phyloP scores from a whole-genome alignment of 2,797 vertebrate species.

The Silurus aristotelis region DNA sequence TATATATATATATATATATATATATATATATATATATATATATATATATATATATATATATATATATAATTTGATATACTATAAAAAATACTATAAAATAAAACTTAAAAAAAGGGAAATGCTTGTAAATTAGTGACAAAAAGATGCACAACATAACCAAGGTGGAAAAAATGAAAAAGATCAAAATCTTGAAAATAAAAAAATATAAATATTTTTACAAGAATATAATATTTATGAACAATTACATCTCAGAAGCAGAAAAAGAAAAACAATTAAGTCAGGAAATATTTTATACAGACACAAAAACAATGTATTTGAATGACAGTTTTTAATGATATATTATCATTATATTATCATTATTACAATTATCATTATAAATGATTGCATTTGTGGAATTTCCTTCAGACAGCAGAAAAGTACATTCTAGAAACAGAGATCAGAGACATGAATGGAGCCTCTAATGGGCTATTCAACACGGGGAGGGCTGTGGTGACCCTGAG shows the following conservation, averaged over 20 bases:
- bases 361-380: neutral
- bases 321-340: neutral
- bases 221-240: neutral
- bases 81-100: neutral
- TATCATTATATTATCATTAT: neutral
- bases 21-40: too few relatives aligned
- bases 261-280: neutral
- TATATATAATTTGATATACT: too few relatives aligned
- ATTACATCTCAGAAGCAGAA: neutral
- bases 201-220: too few relatives aligned
- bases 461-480: constrained; percentile 73
- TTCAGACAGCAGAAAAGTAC: constrained; percentile 71
- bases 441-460: constrained; percentile 78
- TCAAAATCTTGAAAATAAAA: neutral
- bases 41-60: too few relatives aligned
- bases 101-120: too few relatives aligned
- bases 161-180: too few relatives aligned
- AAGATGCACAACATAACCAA: neutral
- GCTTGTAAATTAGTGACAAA: neutral
- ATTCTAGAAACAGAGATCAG: constrained; percentile 74
- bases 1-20: too few relatives aligned
- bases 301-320: neutral
- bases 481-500: constrained; percentile 66
- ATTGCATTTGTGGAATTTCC: constrained; percentile 6
- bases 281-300: neutral